Conservation (phyloP, 2,113 vertebrate species). For the Pachycephala philippinensis region DNA sequence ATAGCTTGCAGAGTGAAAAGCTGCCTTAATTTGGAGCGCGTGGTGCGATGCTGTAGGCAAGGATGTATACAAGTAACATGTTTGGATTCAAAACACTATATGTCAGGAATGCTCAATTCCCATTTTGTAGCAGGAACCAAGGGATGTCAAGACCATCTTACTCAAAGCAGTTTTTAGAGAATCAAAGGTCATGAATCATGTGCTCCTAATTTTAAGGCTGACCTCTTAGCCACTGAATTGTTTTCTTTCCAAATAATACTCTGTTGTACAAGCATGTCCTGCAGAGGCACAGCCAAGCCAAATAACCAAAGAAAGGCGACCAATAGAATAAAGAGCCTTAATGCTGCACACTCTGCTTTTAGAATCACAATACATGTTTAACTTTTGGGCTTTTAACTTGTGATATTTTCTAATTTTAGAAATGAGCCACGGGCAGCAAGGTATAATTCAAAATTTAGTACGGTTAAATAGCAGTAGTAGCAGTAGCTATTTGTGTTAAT, state of each 20-base stretch:
- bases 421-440: neutral
- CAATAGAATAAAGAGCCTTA: neutral
- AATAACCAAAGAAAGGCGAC: neutral
- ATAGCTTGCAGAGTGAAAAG: neutral
- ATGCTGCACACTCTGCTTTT: neutral
- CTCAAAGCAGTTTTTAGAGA: neutral
- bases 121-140: neutral
- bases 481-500: neutral
- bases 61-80: fast-evolving
- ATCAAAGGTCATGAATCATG: neutral
- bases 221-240: neutral
- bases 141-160: neutral
- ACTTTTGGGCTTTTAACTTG: neutral
- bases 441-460: neutral
- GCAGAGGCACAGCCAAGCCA: neutral
- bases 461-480: neutral
- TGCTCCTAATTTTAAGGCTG: neutral
- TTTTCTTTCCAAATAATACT: neutral
- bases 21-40: neutral
- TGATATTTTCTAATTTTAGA: neutral
- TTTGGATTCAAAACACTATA: neutral
- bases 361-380: neutral
- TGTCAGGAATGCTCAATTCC: neutral
- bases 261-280: neutral
- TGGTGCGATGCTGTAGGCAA: neutral